Base-by-base conservation (phyloP, 1,140 invertebrate species). In the Saccostrea glomerata region DNA sequence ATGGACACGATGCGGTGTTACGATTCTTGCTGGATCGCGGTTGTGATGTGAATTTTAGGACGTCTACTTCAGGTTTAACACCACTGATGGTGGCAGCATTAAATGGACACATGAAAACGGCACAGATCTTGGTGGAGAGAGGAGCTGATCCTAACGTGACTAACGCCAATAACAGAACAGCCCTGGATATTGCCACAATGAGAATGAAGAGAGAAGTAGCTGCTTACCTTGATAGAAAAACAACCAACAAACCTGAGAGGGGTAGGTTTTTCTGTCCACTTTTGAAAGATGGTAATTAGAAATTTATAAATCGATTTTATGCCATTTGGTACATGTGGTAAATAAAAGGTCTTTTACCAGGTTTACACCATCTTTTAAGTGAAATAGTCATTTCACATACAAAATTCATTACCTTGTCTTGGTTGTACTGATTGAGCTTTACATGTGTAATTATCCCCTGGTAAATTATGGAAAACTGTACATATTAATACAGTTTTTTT, bases 81-180 rank as follows among this genome's bases (percentile, higher is more conserved):
- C 91, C 94, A 15, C 91, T 95, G 20, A 95, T 95, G 94, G 86
- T 94, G 30, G 94, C 94, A 17, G 95, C 94, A 7, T 73, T 94
- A 23, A 95, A 95, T 92, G 94, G 94, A 85, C 95, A 95, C 90
- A 94, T 94, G 93, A 95, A 93, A 11, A 95, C 94, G 7, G 94
- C 93, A 0, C 94, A 95, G 89, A 93, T 95, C 63, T 90, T 95
- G 12, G 92, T 95, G 73, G 94, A 95, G 86, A 90, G 92, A 86
- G 94, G 94, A 23, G 92, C 92, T 40, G 93, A 95, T 89, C 93
- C 94, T 1, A 95, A 95, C 88, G 84, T 93, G 20, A 92, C 88
- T 0, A 93, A 95, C 88, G 92, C 93, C 2, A 91, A 93, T 86
- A 92, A 92, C 77, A 92, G 92, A 82, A 95, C 95, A 36, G 94